A percentile compares a stretch with the other conserved stretches of the same genome.
Conservation (phyloP, 2,888 invertebrate species). For the Archaeoteleia sp. region DNA sequence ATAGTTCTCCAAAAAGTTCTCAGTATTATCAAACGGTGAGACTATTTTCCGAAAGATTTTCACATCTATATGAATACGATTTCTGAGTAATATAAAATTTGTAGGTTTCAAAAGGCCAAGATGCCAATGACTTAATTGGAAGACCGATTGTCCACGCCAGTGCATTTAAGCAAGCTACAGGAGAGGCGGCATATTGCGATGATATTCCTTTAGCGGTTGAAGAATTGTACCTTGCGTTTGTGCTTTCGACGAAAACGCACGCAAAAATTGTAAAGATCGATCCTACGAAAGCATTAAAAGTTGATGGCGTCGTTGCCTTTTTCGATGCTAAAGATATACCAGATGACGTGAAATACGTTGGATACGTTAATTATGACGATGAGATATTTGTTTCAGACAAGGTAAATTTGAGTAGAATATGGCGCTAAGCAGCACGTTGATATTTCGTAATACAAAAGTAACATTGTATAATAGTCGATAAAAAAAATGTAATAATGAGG, state of each 20-base stretch:
- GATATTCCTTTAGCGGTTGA: slow-evolving; percentile 86
- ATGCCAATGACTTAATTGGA: slow-evolving; percentile 84
- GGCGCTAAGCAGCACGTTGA: no score
- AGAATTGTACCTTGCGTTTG: slow-evolving; percentile 86
- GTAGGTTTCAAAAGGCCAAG: slow-evolving; percentile 76
- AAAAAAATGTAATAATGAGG: no score
- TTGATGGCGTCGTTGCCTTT: slow-evolving; percentile 86
- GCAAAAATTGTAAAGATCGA: slow-evolving; percentile 86
- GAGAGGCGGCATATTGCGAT: slow-evolving; percentile 92
- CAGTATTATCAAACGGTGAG: slow-evolving; percentile 81
- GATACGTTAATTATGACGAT: slow-evolving; percentile 85
- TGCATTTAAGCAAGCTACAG: slow-evolving; percentile 89
- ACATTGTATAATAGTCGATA: no score
- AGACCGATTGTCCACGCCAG: slow-evolving; percentile 86
- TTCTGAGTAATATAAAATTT: no score
- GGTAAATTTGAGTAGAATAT: no score
- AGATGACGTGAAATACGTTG: slow-evolving; percentile 80
- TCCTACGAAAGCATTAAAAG: slow-evolving; percentile 81
- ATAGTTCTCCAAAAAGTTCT: slow-evolving; percentile 80
- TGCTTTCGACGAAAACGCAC: slow-evolving; percentile 85
- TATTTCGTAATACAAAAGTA: no score
- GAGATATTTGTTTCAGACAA: slow-evolving; percentile 84
- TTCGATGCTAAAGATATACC: slow-evolving; percentile 85
- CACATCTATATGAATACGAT: no score
- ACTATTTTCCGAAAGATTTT: no score